Evolutionary conservation across 2,888 invertebrate species (phyloP).

Genomic region (Mesoligia furuncula): DNA sequence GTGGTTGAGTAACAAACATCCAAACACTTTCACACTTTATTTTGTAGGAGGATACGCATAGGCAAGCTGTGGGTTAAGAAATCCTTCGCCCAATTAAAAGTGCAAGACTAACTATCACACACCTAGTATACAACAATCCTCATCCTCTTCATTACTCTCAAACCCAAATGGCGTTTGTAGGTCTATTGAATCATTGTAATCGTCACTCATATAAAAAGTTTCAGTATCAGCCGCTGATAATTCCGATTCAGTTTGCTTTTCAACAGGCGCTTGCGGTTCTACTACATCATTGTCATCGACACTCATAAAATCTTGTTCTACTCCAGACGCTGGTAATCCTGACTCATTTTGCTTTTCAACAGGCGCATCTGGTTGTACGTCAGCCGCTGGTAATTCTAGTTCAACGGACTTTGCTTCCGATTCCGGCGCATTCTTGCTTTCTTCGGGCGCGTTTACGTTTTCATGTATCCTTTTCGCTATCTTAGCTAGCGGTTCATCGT

Average conservation of each 20-base stretch:
- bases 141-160: constrained; percentile 29
- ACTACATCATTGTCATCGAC: constrained; percentile 1
- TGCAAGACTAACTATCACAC: constrained; percentile 56
- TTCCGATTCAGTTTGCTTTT: constrained; percentile 7
- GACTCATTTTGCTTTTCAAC: constrained; percentile 1
- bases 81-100: background rate
- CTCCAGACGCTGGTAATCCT: background rate
- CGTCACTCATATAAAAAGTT: constrained; percentile 20
- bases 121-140: constrained; percentile 74
- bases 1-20: background rate
- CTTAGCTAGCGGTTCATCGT: constrained; percentile 83
- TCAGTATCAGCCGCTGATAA: background rate
- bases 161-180: constrained; percentile 28
- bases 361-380: background rate
- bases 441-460: constrained; percentile 17
- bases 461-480: constrained; percentile 73
- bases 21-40: background rate
- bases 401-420: background rate
- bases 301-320: background rate
- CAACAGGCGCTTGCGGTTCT: background rate
- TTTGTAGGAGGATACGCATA: background rate
- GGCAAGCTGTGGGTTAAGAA: background rate
- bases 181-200: background rate
- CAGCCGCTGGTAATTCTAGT: background rate
- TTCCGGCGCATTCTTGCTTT: background rate